phyloP scores from a whole-genome alignment of 2,797 vertebrate genomes.

The Microctenopoma steveboyesi region DNA sequence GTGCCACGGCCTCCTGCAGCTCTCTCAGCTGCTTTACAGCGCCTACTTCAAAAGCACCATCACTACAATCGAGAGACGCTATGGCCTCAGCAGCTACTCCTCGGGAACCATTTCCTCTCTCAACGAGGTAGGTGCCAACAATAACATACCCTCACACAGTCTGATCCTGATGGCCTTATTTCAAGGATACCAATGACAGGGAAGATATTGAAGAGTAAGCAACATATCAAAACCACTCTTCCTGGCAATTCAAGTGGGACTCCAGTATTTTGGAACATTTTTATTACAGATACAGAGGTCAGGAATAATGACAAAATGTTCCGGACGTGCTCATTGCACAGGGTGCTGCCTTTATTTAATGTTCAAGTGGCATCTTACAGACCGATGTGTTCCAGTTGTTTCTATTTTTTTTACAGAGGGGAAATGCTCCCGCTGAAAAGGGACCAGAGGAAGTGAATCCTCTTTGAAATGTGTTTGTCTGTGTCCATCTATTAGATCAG shows the following conservation, averaged over 20 bases:
- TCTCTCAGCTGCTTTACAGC: conserved; percentile 94
- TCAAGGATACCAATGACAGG: conserved; percentile 51
- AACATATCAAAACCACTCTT: conserved; percentile 56
- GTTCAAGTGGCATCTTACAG: not conserved
- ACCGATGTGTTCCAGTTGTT: conserved; percentile 17
- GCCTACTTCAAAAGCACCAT: conserved; percentile 98
- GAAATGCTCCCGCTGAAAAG: not conserved
- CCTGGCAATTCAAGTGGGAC: conserved; percentile 34
- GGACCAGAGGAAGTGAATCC: not conserved
- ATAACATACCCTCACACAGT: conserved; percentile 46
- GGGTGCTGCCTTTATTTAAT: not conserved
- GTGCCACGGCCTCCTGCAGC: conserved; percentile 94
- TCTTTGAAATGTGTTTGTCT: conserved; percentile 4
- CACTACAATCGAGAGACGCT: conserved; percentile 95
- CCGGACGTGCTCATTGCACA: not conserved
- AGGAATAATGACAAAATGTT: conserved; percentile 33
- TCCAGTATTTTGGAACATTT: conserved; percentile 39
- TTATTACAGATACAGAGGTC: conserved; percentile 12
- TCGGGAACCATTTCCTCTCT: conserved; percentile 96
- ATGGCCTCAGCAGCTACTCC: conserved; percentile 95
- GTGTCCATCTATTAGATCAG: conserved; percentile 84
- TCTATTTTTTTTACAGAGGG: too few species aligned
- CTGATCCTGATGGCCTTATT: conserved; percentile 45
- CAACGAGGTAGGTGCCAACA: conserved; percentile 88
- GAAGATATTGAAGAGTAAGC: conserved; percentile 51